phyloP scores from a whole-genome alignment of 2,113 vertebrate genomes.

The Semnopithecus entellus region DNA sequence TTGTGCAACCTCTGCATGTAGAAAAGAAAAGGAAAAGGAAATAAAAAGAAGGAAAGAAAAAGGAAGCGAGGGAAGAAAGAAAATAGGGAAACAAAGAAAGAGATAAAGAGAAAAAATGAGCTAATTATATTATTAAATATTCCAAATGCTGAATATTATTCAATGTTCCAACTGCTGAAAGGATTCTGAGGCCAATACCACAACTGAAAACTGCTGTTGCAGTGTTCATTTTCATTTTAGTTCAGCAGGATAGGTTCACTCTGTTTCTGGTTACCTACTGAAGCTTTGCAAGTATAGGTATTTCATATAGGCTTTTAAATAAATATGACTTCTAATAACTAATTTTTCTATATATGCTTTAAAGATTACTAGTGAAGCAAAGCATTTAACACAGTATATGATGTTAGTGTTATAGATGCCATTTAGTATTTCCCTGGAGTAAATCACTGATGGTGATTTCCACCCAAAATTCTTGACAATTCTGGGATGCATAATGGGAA shows the following conservation, averaged over 20 bases:
- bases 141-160: no score
- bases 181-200: neutral
- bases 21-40: neutral
- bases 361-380: neutral
- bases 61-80: rapidly evolving
- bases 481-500: slow-evolving; percentile 10
- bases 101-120: no score
- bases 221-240: neutral
- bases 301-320: neutral
- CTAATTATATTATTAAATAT: neutral
- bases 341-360: neutral
- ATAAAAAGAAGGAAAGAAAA: rapidly evolving
- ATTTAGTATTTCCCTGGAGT: neutral
- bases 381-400: neutral
- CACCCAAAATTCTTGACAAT: neutral
- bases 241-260: neutral
- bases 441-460: neutral
- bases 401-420: neutral
- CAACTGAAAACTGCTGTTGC: neutral
- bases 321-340: neutral
- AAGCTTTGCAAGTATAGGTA: neutral
- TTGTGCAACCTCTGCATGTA: neutral
- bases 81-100: no score
- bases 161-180: neutral
- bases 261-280: neutral